phyloP scores from a whole-genome alignment of 2,113 vertebrate species.

The Nycticorax nycticorax region DNA sequence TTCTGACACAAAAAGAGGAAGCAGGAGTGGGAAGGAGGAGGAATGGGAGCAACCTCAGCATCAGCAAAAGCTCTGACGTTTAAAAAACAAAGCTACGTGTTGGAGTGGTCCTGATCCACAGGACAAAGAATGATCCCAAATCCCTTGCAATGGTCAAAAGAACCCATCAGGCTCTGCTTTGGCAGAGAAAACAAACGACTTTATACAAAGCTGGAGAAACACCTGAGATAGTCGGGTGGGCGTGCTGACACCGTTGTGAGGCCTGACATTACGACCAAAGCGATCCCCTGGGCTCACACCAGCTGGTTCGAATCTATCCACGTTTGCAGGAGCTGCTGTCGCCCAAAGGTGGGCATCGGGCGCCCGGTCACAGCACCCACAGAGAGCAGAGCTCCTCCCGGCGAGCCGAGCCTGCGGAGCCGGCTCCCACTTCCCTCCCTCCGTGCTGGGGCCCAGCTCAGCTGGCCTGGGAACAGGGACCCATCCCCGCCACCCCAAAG shows the following conservation, averaged over 20 bases:
- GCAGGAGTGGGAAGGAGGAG: not conserved
- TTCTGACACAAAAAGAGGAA: not conserved
- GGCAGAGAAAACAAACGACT: not conserved
- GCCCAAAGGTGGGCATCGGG: not conserved
- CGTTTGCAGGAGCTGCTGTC: not conserved
- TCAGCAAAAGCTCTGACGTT: not conserved
- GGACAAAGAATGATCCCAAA: not conserved
- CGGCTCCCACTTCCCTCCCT: not conserved
- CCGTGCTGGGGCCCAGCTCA: not conserved
- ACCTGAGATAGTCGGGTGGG: not conserved
- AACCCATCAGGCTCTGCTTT: not conserved
- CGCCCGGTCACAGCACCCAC: fast-evolving
- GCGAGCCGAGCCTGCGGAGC: not conserved
- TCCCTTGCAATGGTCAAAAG: not conserved
- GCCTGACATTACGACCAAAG: not conserved
- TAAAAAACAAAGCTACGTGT: not conserved
- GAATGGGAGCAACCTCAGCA: not conserved
- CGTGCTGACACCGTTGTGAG: fast-evolving
- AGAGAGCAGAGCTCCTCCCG: not conserved
- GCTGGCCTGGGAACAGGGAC: not conserved
- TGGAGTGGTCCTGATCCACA: not conserved
- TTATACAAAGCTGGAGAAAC: not conserved
- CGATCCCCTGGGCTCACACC: fast-evolving
- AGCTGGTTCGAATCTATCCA: too few relatives aligned
- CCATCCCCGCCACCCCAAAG: not conserved